Evolutionary conservation across 2,888 invertebrate genomes (phyloP), one percentile per base, ranked within the genome.

Genomic region (Tachina fera): DNA sequence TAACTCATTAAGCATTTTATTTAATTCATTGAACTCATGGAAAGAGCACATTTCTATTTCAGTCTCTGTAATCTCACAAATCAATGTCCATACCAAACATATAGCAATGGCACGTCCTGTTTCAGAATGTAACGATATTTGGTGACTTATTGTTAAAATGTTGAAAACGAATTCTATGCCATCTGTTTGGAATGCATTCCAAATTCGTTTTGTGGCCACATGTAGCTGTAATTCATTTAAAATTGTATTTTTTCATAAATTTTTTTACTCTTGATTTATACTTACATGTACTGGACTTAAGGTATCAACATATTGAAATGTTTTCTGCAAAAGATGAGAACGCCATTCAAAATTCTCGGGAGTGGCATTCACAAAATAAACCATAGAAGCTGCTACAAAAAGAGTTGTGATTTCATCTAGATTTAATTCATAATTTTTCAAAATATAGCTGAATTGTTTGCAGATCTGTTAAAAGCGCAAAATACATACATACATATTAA

Each of bases 221-320:
- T 90, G 89, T 13, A 90, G 70, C 90, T 90, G 58, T 11, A 71
- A 83, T 45, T 74, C 19, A 60, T 13, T 16, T n/a, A n/a, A 19
- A 22, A 16, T 14, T 31, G 31, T 31, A 22, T 47, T 0, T 58
- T 63, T 45, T 41, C 1, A 2, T 22, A 13, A 0, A 10, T 2
- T 47, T 58, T 14, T 31, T 13, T 16, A 43, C 9, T 51, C 14
- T 31, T 31, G 4, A n/a, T 22, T 60, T 41, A 51, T 31, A 63
- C 87, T 88, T 77, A 89, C 90, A 86, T 89, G 88, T 53, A 89
- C 79, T 43, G 90, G 89, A 87, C 87, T 88, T 41, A 90, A 43
- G 16, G 88, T 89, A 31, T 89, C 88, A 9, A 88, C 84, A 74
- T 89, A 89, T 39, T 88, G 88, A 74, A 90, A 89, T 10, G 89